Percentiles rank a stretch among this genome's conserved stretches.
Evolutionary conservation across 1,140 invertebrate genomes (phyloP).

Genomic region (Leptonema lineaticorne): DNA sequence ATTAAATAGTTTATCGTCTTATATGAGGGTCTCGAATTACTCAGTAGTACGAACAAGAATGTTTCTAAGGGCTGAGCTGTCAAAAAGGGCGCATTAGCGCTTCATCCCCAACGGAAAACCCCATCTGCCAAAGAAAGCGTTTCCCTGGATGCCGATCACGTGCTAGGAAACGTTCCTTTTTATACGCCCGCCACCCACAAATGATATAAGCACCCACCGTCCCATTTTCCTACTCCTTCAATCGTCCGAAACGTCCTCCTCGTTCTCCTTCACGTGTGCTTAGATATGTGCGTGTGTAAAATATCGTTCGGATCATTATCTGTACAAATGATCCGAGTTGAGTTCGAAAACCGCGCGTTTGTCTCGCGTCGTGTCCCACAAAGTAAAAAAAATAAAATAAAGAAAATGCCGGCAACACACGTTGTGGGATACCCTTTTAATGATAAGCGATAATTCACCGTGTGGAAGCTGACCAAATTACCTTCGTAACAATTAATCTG

Average conservation of each 20-base stretch:
- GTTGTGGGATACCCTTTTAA: conserved; percentile 1
- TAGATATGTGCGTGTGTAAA: background rate
- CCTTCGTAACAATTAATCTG: conserved; percentile 10
- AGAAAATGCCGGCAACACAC: background rate
- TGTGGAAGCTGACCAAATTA: conserved; percentile 7
- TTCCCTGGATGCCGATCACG: background rate
- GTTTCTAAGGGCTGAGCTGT: background rate
- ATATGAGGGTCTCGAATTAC: no score
- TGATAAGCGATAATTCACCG: conserved; percentile 2
- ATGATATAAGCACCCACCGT: no score
- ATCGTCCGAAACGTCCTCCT: no score
- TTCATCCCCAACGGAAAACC: no score
- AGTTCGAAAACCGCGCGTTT: conserved; percentile 9
- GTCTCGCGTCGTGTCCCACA: background rate
- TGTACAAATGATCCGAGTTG: background rate
- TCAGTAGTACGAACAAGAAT: no score
- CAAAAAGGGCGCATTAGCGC: background rate
- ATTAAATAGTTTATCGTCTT: no score
- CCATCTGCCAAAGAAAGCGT: background rate
- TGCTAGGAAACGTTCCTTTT: background rate
- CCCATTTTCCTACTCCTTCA: no score
- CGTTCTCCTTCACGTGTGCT: no score
- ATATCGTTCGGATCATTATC: conserved; percentile 1
- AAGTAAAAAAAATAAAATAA: no score
- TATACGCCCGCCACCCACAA: no score